These are phyloP conservation scores for Dasyornis broadbenti DNA, from an alignment of 2,113 vertebrate species.

Conservation along the genomic window DNA sequence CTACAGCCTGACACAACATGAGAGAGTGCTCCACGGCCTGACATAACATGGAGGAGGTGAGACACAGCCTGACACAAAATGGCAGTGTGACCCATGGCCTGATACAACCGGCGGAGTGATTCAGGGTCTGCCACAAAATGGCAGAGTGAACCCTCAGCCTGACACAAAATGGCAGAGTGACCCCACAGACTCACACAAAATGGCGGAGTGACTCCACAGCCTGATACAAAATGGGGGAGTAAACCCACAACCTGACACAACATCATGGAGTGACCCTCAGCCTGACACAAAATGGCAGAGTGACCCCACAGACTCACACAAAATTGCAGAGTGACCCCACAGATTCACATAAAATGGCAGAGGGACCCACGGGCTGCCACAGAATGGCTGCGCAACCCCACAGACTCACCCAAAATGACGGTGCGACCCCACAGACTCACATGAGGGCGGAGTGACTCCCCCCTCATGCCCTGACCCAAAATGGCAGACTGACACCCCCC, in stretches of 20 bases:
- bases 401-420: not conserved
- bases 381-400: rapidly evolving
- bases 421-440: not conserved
- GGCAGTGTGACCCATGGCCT: no score
- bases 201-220: not conserved
- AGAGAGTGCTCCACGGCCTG: no score
- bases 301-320: not conserved
- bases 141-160: not conserved
- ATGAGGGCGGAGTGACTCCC: no score
- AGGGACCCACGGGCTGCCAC: not conserved
- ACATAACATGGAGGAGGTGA: no score
- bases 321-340: not conserved
- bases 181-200: not conserved
- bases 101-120: not conserved
- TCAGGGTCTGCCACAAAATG: not conserved
- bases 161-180: rapidly evolving
- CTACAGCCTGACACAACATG: not conserved
- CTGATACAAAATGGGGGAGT: no score
- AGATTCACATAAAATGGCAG: rapidly evolving
- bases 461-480: no score
- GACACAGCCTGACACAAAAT: not conserved
- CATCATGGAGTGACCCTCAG: not conserved
- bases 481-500: no score
- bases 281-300: rapidly evolving
- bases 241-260: not conserved